Evolutionary conservation across 2,113 vertebrate genomes (phyloP).

Genomic region (cattle (Bos taurus)): ARS-UCD2.0 NC_037350.1:14151001-14151500

Average conservation of each 20-base stretch:
- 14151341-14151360: not conserved
- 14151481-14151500: not conserved
- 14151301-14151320: not conserved
- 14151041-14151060: not conserved
- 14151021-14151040: not conserved
- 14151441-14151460: too few relatives aligned
- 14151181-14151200: not conserved
- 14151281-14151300: not conserved
- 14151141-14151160: not conserved
- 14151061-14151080: not conserved
- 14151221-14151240: not conserved
- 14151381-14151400: fast-evolving
- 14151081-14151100: not conserved
- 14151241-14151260: fast-evolving
- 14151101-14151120: not conserved
- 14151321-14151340: not conserved
- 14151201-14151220: too few relatives aligned
- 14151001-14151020: not conserved
- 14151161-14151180: not conserved
- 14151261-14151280: not conserved
- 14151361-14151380: not conserved
- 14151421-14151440: not conserved
- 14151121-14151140: not conserved
- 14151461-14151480: not conserved
- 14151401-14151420: not conserved